Conservation (phyloP, 2,888 invertebrate genomes). For the Melitaea athalia region DNA sequence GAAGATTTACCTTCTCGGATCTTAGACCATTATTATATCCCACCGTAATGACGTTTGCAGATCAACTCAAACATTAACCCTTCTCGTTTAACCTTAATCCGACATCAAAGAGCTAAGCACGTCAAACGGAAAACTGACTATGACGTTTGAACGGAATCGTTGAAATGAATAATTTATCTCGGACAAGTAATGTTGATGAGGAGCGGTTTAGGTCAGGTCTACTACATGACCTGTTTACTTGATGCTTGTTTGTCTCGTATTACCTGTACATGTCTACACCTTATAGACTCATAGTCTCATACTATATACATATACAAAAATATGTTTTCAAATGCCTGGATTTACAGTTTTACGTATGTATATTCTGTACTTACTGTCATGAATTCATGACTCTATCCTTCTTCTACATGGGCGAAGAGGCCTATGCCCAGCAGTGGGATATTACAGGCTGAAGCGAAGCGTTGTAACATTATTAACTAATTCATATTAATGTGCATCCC, state of each 20-base stretch:
- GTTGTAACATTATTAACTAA: no score
- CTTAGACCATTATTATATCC: no score
- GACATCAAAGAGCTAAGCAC: slow-evolving; percentile 27
- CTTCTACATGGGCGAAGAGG: no score
- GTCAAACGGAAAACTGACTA: slow-evolving; percentile 26
- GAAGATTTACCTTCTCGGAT: no score
- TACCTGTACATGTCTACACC: neutral
- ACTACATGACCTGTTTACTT: slow-evolving; percentile 30
- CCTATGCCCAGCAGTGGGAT: no score
- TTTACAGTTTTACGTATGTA: no score
- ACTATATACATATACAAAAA: neutral
- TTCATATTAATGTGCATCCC: no score
- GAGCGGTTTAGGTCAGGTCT: slow-evolving; percentile 29
- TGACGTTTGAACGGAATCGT: slow-evolving; percentile 29
- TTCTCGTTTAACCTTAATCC: slow-evolving; percentile 7
- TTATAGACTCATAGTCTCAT: neutral
- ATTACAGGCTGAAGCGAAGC: no score
- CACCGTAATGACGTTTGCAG: neutral
- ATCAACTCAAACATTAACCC: neutral
- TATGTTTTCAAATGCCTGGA: no score
- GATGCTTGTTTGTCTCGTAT: slow-evolving; percentile 1
- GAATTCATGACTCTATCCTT: no score
- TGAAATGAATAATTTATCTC: slow-evolving; percentile 35
- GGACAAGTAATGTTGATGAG: slow-evolving; percentile 25
- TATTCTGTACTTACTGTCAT: no score